Evolutionary conservation across 2,797 vertebrate species (phyloP).

Genomic region (Hylomyscus alleni): DNA sequence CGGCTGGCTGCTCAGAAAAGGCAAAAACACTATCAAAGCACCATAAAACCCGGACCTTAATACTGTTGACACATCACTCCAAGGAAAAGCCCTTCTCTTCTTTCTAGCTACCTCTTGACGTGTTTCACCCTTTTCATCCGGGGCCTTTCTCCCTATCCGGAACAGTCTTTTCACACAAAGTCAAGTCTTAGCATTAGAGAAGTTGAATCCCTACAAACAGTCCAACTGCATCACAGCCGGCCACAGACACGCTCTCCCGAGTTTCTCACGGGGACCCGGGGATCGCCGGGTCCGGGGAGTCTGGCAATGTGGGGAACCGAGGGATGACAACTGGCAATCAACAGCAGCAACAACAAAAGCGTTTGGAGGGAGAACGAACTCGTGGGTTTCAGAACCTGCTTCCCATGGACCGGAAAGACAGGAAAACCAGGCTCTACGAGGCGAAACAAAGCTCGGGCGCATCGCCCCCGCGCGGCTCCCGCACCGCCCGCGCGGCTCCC

Average conservation of each 20-base stretch:
- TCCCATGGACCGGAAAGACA: neutral
- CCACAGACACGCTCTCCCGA: neutral
- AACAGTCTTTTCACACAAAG: neutral
- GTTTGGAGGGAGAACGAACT: too few species aligned
- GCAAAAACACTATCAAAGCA: neutral
- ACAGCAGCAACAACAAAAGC: neutral
- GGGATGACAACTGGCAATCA: neutral
- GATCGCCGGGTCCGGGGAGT: too few species aligned
- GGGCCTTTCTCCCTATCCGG: neutral
- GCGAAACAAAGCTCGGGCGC: neutral
- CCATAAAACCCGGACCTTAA: neutral
- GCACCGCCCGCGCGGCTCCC: too few species aligned
- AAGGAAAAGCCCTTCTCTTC: neutral
- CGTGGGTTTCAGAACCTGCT: neutral
- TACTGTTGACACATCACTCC: neutral
- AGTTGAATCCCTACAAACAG: neutral
- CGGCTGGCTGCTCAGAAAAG: neutral
- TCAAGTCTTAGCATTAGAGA: neutral
- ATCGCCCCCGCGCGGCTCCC: neutral
- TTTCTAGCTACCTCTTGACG: neutral
- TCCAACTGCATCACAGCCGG: neutral
- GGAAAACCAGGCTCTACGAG: neutral
- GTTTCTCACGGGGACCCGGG: neutral
- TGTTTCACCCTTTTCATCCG: neutral
- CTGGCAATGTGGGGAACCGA: neutral